Evolutionary conservation across 2,888 invertebrate genomes (phyloP).

Genomic region (Pimpla rufipes): DNA sequence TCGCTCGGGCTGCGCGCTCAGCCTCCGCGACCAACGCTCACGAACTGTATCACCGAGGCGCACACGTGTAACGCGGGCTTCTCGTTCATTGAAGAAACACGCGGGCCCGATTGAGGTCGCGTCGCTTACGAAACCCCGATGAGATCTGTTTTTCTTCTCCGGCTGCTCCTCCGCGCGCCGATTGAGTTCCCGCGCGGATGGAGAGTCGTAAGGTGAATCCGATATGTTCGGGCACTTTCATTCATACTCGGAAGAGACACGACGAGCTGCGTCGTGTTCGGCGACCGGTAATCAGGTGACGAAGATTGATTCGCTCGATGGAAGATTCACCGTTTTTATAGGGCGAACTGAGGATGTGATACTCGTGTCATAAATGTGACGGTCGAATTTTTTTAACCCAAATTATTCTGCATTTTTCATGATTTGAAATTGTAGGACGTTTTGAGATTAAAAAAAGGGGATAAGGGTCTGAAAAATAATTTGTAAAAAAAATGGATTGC

Average conservation of each 20-base stretch:
- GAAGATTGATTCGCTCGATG: too few species aligned
- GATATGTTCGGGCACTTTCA: constrained; percentile 55
- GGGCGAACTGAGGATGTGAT: too few species aligned
- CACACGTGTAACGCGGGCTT: constrained; percentile 20
- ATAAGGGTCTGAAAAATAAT: too few species aligned
- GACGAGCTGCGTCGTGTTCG: too few species aligned
- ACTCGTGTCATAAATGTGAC: too few species aligned
- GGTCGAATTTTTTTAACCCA: too few species aligned
- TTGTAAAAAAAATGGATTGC: too few species aligned
- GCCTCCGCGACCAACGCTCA: constrained; percentile 9
- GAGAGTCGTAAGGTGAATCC: constrained; percentile 54
- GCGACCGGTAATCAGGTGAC: too few species aligned
- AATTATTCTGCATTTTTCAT: too few species aligned
- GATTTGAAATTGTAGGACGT: too few species aligned
- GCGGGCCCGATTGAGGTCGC: constrained; percentile 59
- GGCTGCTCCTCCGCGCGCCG: constrained; percentile 34
- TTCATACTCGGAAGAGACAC: constrained; percentile 41
- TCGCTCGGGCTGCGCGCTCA: background rate
- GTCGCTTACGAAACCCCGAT: constrained; percentile 65
- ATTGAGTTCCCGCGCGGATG: constrained; percentile 28
- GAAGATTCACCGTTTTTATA: too few species aligned
- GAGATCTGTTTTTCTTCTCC: constrained; percentile 66
- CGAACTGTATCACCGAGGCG: constrained; percentile 21
- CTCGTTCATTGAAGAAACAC: constrained; percentile 67
- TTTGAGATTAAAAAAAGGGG: too few species aligned